phyloP scores from a whole-genome alignment of 2,797 vertebrate genomes.

The Silurus lanzhouensis region DNA sequence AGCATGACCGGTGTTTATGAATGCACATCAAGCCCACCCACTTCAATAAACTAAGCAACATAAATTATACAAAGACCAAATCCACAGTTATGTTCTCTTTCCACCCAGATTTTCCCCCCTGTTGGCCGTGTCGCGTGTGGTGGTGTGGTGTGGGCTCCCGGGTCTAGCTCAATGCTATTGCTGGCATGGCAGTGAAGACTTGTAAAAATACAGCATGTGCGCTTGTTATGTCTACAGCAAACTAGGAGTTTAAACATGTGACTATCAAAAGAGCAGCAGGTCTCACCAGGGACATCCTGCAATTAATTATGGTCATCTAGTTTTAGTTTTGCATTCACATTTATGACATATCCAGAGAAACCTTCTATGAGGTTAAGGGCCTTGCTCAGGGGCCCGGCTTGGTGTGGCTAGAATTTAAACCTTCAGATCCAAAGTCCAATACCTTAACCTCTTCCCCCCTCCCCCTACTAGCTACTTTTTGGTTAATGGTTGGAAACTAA shows the following conservation, averaged over 20 bases:
- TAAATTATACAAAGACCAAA: slow-evolving; percentile 71
- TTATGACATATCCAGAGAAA: too few relatives aligned
- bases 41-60: slow-evolving; percentile 10
- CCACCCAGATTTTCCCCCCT: slow-evolving; percentile 46
- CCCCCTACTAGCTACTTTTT: background rate
- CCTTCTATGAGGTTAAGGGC: too few relatives aligned
- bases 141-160: slow-evolving; percentile 22
- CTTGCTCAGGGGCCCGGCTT: too few relatives aligned
- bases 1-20: slow-evolving; percentile 18
- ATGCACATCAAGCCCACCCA: background rate
- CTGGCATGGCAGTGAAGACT: slow-evolving; percentile 51
- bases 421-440: too few relatives aligned
- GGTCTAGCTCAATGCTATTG: slow-evolving; percentile 51
- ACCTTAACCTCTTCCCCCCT: too few relatives aligned
- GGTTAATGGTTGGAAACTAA: background rate
- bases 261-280: slow-evolving; percentile 37
- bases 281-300: background rate
- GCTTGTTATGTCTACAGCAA: slow-evolving; percentile 64
- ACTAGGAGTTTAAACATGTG: slow-evolving; percentile 58
- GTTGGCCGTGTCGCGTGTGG: background rate
- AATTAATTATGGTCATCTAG: slow-evolving; percentile 5
- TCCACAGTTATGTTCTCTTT: slow-evolving; percentile 64
- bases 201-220: slow-evolving; percentile 51
- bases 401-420: too few relatives aligned
- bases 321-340: background rate